A percentile compares a stretch with the other conserved stretches of the same genome.
Evolutionary conservation across 1,140 invertebrate species (phyloP).

Genomic region (Diprion similis): DNA sequence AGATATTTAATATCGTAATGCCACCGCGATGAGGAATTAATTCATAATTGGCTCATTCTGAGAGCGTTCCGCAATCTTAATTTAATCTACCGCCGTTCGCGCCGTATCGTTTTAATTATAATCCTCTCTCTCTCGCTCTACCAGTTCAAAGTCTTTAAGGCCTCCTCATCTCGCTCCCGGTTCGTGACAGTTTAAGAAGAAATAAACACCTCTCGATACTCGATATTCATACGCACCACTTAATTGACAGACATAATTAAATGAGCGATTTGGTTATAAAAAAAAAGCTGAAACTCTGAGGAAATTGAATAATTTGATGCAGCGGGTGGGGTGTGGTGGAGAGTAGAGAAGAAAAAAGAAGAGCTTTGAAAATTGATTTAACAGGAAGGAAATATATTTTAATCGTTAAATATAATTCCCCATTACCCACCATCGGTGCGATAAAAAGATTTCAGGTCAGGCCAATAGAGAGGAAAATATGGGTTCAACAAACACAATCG

Average conservation of each 20-base stretch:
- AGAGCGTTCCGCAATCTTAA: conserved; percentile 57
- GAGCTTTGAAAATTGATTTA: too few species aligned
- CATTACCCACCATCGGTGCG: background rate
- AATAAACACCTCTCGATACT: too few species aligned
- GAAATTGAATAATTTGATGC: too few species aligned
- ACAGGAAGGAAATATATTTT: background rate
- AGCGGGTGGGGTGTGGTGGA: too few species aligned
- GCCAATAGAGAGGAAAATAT: background rate
- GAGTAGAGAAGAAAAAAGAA: too few species aligned
- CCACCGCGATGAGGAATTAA: conserved; percentile 55
- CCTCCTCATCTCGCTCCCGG: conserved; percentile 20
- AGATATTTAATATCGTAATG: conserved; percentile 55
- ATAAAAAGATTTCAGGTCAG: background rate
- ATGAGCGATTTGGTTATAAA: too few species aligned
- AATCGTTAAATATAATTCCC: background rate
- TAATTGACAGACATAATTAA: too few species aligned
- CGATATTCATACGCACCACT: too few species aligned
- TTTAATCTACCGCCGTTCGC: conserved; percentile 60
- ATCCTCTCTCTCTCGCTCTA: conserved; percentile 31
- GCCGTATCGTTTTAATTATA: conserved; percentile 46
- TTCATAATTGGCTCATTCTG: conserved; percentile 61
- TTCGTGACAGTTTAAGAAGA: too few species aligned
- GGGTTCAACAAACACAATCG: too few species aligned
- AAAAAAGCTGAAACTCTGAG: too few species aligned
- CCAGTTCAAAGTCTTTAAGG: conserved; percentile 33